phyloP scores from a whole-genome alignment of 2,113 vertebrate genomes.

The Scatophagus argus region DNA sequence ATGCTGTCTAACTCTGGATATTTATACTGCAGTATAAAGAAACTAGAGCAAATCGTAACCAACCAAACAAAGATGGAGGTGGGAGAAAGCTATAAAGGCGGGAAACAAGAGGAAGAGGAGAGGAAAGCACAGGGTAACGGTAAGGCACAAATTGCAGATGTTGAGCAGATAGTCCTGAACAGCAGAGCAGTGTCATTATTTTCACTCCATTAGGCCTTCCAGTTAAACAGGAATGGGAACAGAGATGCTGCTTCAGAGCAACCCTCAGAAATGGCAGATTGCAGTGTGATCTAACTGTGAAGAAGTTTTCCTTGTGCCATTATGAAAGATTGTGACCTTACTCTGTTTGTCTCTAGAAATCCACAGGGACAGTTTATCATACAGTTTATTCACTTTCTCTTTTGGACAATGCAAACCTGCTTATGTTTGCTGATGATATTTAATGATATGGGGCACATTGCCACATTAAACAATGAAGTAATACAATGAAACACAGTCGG shows the following conservation, averaged over 20 bases:
- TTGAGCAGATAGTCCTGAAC: slow-evolving; percentile 24
- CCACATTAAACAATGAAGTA: no score
- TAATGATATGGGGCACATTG: no score
- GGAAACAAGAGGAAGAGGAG: neutral
- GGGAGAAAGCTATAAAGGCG: slow-evolving; percentile 3
- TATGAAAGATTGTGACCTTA: neutral
- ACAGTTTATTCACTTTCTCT: no score
- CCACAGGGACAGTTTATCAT: neutral
- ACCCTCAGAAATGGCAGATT: slow-evolving; percentile 17
- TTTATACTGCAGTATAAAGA: slow-evolving; percentile 12
- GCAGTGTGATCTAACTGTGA: neutral
- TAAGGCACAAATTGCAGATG: slow-evolving; percentile 57
- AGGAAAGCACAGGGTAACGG: neutral
- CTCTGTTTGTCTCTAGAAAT: neutral
- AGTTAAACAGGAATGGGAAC: slow-evolving; percentile 38
- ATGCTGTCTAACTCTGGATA: neutral
- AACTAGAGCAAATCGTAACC: slow-evolving; percentile 24
- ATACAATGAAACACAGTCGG: no score
- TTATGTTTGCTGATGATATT: no score
- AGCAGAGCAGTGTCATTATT: slow-evolving; percentile 39
- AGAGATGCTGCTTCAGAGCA: slow-evolving; percentile 19
- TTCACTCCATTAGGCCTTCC: slow-evolving; percentile 59
- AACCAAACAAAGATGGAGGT: neutral
- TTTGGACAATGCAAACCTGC: no score
- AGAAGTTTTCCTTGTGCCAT: neutral